These are phyloP conservation scores for Ennomos quercinarius DNA, from an alignment of 2,888 invertebrate species.

Conservation along the genomic window DNA sequence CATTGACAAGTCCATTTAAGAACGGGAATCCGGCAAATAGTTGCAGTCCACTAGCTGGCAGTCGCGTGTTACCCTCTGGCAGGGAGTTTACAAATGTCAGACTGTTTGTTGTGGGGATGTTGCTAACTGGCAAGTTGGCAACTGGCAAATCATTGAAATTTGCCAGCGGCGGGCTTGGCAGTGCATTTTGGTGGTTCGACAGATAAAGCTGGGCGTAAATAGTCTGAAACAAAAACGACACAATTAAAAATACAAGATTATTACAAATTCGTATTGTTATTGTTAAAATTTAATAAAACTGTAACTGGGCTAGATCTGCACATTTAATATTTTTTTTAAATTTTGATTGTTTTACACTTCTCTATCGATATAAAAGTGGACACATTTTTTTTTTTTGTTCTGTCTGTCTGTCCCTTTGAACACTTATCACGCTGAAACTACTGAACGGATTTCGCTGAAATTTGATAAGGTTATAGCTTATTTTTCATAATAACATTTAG, in stretches of 20 bases:
- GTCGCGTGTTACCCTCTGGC: constrained; percentile 29
- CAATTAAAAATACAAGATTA: not conserved
- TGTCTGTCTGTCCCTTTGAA: no score
- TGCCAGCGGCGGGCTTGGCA: not conserved
- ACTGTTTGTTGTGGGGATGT: constrained; percentile 30
- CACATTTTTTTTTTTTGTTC: no score
- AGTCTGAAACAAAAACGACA: constrained; percentile 45
- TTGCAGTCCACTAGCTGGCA: constrained; percentile 23
- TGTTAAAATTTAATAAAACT: not conserved
- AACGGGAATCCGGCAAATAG: constrained; percentile 11
- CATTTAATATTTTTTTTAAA: no score
- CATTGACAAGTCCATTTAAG: constrained; percentile 13
- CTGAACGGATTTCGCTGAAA: no score
- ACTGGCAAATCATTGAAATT: constrained; percentile 25
- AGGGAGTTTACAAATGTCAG: constrained; percentile 25
- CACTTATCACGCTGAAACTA: no score
- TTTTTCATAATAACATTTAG: no score
- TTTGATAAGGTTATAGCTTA: no score
- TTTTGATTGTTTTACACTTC: no score
- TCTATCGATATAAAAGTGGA: no score
- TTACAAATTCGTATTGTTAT: not conserved
- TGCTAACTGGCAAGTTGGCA: constrained; percentile 26
- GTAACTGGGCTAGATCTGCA: no score
- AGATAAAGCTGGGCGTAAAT: constrained; percentile 41
- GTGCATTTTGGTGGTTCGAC: constrained; percentile 33